phyloP scores from a whole-genome alignment of 2,113 vertebrate genomes.

The Microtus pennsylvanicus region DNA sequence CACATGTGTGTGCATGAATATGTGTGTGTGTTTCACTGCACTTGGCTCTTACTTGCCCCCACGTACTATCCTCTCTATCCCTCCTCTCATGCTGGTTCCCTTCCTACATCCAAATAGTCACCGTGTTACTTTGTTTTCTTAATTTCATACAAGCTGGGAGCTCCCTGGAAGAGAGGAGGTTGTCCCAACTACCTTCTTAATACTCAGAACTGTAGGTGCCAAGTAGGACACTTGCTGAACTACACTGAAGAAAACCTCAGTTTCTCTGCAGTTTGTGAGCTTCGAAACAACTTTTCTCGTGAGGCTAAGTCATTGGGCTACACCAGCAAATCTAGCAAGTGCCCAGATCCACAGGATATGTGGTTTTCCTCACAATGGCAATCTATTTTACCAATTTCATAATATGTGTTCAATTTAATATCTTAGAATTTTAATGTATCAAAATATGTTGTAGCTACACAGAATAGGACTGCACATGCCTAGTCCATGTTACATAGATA shows the following conservation, averaged over 20 bases:
- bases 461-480: background rate
- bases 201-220: background rate
- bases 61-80: too few species aligned
- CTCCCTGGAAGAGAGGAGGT: background rate
- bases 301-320: background rate
- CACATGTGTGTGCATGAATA: too few species aligned
- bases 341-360: background rate
- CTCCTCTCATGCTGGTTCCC: background rate
- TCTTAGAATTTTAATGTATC: slow-evolving; percentile 36
- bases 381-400: background rate
- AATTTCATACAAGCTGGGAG: background rate
- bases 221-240: background rate
- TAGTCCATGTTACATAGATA: background rate
- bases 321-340: background rate
- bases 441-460: background rate
- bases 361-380: background rate
- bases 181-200: background rate
- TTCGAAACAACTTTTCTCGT: slow-evolving; percentile 16
- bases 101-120: background rate
- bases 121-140: background rate
- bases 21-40: background rate
- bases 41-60: background rate
- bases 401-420: background rate
- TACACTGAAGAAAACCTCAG: background rate
- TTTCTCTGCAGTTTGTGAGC: background rate